Conservation (phyloP, 2,113 vertebrate species). For the Takifugu flavidus region DNA sequence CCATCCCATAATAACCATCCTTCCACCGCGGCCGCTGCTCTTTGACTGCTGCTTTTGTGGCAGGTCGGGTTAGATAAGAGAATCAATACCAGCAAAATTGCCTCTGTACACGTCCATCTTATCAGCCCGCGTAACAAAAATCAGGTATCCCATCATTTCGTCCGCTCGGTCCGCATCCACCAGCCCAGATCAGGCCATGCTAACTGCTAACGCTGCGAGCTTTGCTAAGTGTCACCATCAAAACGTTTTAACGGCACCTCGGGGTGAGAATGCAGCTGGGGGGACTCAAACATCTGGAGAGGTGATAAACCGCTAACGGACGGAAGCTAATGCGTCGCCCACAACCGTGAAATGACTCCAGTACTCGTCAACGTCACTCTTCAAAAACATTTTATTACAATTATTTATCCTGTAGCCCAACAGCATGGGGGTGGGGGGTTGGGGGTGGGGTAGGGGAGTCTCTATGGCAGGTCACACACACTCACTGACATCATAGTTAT, state of each 20-base stretch:
- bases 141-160: not conserved
- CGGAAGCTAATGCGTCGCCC: not conserved
- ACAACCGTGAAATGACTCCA: no score
- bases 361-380: not conserved
- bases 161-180: not conserved
- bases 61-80: slow-evolving; percentile 1
- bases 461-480: not conserved
- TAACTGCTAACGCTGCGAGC: not conserved
- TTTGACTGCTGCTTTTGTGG: not conserved
- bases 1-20: not conserved
- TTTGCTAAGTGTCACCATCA: slow-evolving; percentile 1
- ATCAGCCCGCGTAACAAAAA: not conserved
- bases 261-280: no score
- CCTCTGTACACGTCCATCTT: not conserved
- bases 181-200: not conserved
- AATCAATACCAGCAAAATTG: slow-evolving; percentile 7
- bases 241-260: not conserved
- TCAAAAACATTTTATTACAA: slow-evolving; percentile 38
- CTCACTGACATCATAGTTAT: slow-evolving; percentile 41
- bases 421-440: not conserved
- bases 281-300: not conserved
- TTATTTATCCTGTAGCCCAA: slow-evolving; percentile 35
- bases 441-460: not conserved
- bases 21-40: not conserved
- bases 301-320: not conserved